These are phyloP conservation scores for Pachypsylla venusta DNA, from an alignment of 1,140 invertebrate genomes.

Conservation along the genomic window DNA sequence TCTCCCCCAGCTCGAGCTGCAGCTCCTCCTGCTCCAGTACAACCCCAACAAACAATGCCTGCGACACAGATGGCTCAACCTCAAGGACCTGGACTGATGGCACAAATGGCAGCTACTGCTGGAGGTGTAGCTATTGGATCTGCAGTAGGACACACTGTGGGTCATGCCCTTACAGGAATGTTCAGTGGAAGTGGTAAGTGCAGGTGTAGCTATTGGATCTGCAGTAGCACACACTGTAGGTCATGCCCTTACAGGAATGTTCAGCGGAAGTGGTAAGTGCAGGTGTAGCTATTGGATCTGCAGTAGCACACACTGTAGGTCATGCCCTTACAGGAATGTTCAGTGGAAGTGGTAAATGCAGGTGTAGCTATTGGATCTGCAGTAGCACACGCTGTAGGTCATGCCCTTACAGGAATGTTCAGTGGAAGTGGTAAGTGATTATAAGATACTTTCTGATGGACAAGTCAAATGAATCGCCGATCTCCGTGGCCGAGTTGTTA, in stretches of 20 bases:
- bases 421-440: slow-evolving; percentile 46
- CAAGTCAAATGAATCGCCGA: no score
- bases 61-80: slow-evolving; percentile 32
- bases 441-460: slow-evolving; percentile 35
- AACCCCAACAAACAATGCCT: slow-evolving; percentile 35
- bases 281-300: slow-evolving; percentile 74
- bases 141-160: slow-evolving; percentile 73
- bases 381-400: slow-evolving; percentile 73
- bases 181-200: slow-evolving; percentile 52
- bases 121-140: slow-evolving; percentile 79
- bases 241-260: slow-evolving; percentile 66
- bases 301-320: slow-evolving; percentile 75
- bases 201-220: slow-evolving; percentile 70
- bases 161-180: slow-evolving; percentile 67
- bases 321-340: slow-evolving; percentile 71
- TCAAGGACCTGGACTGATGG: slow-evolving; percentile 52
- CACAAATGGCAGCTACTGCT: slow-evolving; percentile 82
- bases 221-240: slow-evolving; percentile 78
- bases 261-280: slow-evolving; percentile 56
- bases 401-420: slow-evolving; percentile 69
- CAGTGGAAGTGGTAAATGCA: slow-evolving; percentile 48
- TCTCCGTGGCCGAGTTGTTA: no score
- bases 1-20: slow-evolving; percentile 14
- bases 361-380: slow-evolving; percentile 78
- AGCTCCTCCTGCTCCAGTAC: slow-evolving; percentile 17